Evolutionary conservation across 2,797 vertebrate species (phyloP), one percentile per base, ranked within the genome.

Genomic region (Allobates femoralis): DNA sequence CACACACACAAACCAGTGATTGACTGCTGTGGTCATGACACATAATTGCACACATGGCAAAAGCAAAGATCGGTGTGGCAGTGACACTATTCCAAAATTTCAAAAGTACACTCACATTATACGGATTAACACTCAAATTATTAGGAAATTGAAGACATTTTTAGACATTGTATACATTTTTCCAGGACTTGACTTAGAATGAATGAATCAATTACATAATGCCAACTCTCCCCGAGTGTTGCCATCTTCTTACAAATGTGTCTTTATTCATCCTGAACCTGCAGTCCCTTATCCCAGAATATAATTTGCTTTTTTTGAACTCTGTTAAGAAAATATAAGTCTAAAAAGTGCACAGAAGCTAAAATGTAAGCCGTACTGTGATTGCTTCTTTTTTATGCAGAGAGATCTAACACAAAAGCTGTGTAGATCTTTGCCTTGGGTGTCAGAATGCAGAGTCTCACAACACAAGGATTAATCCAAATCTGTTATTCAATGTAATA

Each of bases 401-500:
- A 41, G 41, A 19, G 76, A 21, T 71, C 67, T 46, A 71, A 71
- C 21, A 41, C 67, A 71, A 71, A 5, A 71, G 67, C 67, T 41
- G 37, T 71, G 14, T 71, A 71, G 67, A 71, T 71, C 67, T 41
- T 71, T 71, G 67, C 67, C 34, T 71, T 71, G 12, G 67, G 67
- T n/a, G 67, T 34, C 67, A 71, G 41, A 46, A 71, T 5, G 21
- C 16, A 10, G n/a, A 41, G 67, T 71, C 21, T 41, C 21, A 71
- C 34, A 46, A 71, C 37, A 37, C n/a, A 60, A 78, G 30, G 30
- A 78, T 34, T 26, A 60, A 60, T 41, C 21, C 55, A 79, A 60
- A 79, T 79, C 55, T 79, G 58, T 74, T 41, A 74, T 74, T 79
- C 77, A 79, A 79, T 41, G 77, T 79, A 79, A 79, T 62, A 37